Evolutionary conservation across 2,797 vertebrate genomes (phyloP), one percentile per base, ranked within the genome.

Genomic region (Cichlasoma orientale): DNA sequence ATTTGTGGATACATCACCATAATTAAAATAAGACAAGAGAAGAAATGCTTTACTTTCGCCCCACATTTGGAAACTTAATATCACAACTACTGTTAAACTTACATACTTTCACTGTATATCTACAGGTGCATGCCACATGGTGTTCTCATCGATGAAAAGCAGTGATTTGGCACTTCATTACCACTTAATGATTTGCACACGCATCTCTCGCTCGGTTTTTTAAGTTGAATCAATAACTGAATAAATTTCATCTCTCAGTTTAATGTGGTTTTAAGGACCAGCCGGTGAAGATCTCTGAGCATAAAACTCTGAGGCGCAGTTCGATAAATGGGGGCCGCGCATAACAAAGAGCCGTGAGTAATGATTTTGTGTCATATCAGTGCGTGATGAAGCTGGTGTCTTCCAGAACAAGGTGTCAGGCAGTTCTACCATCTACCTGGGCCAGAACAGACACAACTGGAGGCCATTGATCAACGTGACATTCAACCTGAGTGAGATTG

Each of bases 401-500:
- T 82, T 72, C 12, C 69, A 93, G 94, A 92, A 85, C 66, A 33
- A 90, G 79, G 79, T 95, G 18, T 82, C 93, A 0, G 94, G 93
- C 36, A 56, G 44, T 7, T 77, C 89, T 0, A 74, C 85, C 3
- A 9, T 96, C 74, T 86, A 94, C 87, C 93, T 96, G 6, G 93
- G 94, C 57, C 95, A 95, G 86, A 85, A 92, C 69, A 91, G 92
- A 77, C 86, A 92, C 57, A 77, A 84, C 71, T 95, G 93, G 94
- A 90, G 74, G 73, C 95, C 96, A 1, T 66, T 95, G 86, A 84
- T 94, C 72, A 83, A 92, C 57, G 90, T 86, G 25, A 53, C 53
- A 27, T 88, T 90, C 44, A 94, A 95, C 88, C 77, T 96, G 75
- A 90, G 82, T 50, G 87, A 94, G 9, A 70, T 95, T 81, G 75